These are phyloP conservation scores for Cinclus cinclus DNA, from an alignment of 2,113 vertebrate species.

Conservation along the genomic window DNA sequence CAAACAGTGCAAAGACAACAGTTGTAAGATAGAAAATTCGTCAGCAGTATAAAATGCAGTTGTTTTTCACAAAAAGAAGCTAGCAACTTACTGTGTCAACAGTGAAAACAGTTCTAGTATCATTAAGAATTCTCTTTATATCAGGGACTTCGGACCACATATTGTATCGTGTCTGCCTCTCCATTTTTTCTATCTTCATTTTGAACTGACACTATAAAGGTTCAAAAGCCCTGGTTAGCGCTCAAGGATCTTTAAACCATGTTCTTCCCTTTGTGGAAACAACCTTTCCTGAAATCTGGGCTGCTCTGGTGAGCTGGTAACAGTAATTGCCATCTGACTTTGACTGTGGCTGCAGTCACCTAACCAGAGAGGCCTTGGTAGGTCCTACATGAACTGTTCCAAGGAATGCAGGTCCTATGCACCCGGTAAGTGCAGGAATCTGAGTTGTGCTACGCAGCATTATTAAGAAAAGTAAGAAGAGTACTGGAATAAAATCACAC, in stretches of 20 bases:
- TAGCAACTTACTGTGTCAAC: neutral
- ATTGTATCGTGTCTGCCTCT: neutral
- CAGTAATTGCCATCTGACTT: neutral
- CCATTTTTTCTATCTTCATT: neutral
- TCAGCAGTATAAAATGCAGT: neutral
- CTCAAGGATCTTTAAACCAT: neutral
- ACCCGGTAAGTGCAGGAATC: neutral
- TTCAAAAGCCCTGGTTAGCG: neutral
- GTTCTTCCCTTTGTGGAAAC: neutral
- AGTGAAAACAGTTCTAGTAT: neutral
- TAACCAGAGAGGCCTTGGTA: neutral
- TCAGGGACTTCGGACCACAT: neutral
- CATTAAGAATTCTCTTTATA: neutral
- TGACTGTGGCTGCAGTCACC: neutral
- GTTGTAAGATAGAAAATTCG: neutral
- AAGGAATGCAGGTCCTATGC: accelerated
- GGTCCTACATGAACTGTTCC: neutral
- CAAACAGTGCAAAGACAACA: conserved; percentile 3
- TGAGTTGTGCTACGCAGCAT: neutral
- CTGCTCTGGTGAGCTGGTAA: neutral
- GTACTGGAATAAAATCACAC: neutral
- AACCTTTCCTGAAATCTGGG: neutral
- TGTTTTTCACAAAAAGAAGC: neutral
- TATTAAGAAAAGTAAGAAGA: neutral
- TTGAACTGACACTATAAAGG: neutral